Base-by-base conservation (phyloP, 2,113 vertebrate species). In the Labeo catla region DNA sequence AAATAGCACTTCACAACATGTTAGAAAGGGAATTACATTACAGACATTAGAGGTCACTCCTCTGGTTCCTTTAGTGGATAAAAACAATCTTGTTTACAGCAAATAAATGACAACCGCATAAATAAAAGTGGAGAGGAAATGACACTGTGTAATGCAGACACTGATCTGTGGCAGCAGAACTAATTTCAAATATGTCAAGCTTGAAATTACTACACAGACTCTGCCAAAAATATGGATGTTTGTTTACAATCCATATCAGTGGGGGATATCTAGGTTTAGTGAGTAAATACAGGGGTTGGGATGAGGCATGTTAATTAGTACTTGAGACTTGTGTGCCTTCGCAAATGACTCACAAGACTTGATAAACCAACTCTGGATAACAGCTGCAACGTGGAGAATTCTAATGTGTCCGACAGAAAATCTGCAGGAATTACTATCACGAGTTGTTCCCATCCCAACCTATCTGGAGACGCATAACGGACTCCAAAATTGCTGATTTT, bases 101-200 rank as follows among this genome's bases (percentile, higher is more conserved):
- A 72, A 88, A 90, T 84, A 85, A 90, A 88, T 83, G 83, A 76
- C 88, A 87, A 90, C 65, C 28, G 74, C 87, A 59, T 90, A 74
- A 90, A 83, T 83, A 85, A 88, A 90, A 83, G 54, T n/a, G 59
- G 78, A 39, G 76, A 65, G 34, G 45, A 81, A 84, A 76, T 73
- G 59, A 74, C 86, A 76, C 73, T 87, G 87, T 82, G 54, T 88
- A 83, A 77, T 81, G 83, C 78, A 76, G 87, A 83, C 63, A 49
- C 73, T 65, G 87, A 88, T 84, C 89, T 74, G 76, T 83, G 76
- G 57, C 76, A 86, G 87, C 86, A 90, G 87, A 90, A 88, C 86
- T 90, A 90, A 90, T 90, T 90, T 88, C 86, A 81, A 86, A 87
- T 88, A 90, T 90, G 85, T 90, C 89, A 88, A 87, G 83, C 89